phyloP scores from a whole-genome alignment of 2,888 invertebrate genomes.

The Lycophotia porphyrea region DNA sequence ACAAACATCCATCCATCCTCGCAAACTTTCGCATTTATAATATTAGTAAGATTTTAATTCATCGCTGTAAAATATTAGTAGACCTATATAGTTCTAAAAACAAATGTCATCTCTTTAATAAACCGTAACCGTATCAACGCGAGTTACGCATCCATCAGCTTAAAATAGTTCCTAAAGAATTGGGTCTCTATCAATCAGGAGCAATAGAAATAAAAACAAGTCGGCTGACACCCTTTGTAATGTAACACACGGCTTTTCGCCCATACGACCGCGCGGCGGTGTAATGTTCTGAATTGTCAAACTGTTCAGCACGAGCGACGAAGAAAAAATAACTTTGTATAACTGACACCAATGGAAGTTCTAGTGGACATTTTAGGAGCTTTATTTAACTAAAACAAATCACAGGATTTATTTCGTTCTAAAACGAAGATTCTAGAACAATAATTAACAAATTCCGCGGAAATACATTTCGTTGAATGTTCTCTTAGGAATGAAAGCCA shows the following conservation, averaged over 20 bases:
- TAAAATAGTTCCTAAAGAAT: slow-evolving; percentile 56
- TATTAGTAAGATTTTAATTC: too few species aligned
- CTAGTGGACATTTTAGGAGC: neutral
- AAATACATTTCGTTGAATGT: slow-evolving; percentile 24
- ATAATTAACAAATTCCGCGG: slow-evolving; percentile 36
- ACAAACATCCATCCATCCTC: too few species aligned
- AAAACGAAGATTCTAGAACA: slow-evolving; percentile 38
- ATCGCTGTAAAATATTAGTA: neutral
- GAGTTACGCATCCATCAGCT: slow-evolving; percentile 14
- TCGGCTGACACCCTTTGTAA: slow-evolving; percentile 59
- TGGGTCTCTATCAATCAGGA: slow-evolving; percentile 61
- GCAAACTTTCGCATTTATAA: too few species aligned
- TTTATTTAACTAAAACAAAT: slow-evolving; percentile 10
- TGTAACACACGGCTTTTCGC: slow-evolving; percentile 46
- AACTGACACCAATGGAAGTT: slow-evolving; percentile 15
- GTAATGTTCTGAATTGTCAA: slow-evolving; percentile 48
- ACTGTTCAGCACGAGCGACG: slow-evolving; percentile 38
- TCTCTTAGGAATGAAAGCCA: slow-evolving; percentile 19
- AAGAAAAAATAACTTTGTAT: slow-evolving; percentile 19
- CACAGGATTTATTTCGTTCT: neutral
- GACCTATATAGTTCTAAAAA: neutral
- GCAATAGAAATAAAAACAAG: slow-evolving; percentile 48
- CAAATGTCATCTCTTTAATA: slow-evolving; percentile 11
- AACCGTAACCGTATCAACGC: slow-evolving; percentile 8
- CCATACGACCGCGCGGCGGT: slow-evolving; percentile 31